Evolutionary conservation across 2,888 invertebrate species (phyloP), one percentile per base, ranked within the genome.

Genomic region (Cephus rjabovi): DNA sequence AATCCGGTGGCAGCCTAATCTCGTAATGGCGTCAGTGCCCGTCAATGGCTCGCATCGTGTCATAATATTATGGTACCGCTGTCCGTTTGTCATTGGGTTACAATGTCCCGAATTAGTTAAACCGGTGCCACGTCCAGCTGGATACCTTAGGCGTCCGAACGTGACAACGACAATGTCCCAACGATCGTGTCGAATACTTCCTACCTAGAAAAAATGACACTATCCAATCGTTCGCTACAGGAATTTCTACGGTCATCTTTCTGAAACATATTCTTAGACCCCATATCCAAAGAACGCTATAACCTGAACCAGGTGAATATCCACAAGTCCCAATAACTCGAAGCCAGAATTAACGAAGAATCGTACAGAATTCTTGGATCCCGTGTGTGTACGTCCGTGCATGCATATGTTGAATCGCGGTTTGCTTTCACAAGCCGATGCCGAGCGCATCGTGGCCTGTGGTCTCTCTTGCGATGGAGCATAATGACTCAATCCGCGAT

Each of bases 401-500:
- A 71, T 71, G 71, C 71, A 15, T 31, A 56, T 23, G 71, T 23
- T 12, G 71, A 71, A 33, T 34, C 31, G 71, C 71, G 33, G 71
- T 89, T 89, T 88, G 88, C 90, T 90, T 89, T 90, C 89, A 88
- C 89, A 86, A 86, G 87, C 86, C 87, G 89, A 89, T 87, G 88
- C 87, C 88, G 87, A 87, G 85, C 87, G 89, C 88, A 87, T 87
- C 89, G 86, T 89, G 88, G 88, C 89, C 90, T 89, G 90, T 90
- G 90, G 89, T 90, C 90, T 89, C n/a, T 85, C 86, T 86, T 85
- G 83, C 85, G 88, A 89, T 89, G 87, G 79, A 90, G 89, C 90
- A 91, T 91, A 91, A 91, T 91, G 91, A 91, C 91, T 91, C 91
- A 91, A 91, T 91, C 91, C 91, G 87, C 90, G 90, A 91, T 90